Conservation (phyloP, 2,888 invertebrate genomes). For the Andrena fulva region DNA sequence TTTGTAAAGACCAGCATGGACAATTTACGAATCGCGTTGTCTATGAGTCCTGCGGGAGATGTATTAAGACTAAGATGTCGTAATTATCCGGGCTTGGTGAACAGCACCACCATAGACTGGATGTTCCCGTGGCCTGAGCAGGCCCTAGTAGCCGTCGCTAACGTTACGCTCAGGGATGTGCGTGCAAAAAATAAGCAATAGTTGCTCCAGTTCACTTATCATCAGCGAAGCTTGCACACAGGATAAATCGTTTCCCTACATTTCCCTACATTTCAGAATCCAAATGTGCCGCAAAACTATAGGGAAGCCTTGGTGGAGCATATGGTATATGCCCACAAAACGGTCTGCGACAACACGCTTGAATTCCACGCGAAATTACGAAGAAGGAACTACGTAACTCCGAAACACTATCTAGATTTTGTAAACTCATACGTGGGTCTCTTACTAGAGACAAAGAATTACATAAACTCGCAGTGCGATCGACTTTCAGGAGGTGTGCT, state of each 20-base stretch:
- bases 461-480: slow-evolving; percentile 84
- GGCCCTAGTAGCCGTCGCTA: slow-evolving; percentile 94
- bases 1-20: slow-evolving; percentile 92
- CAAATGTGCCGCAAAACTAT: slow-evolving; percentile 89
- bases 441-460: slow-evolving; percentile 89
- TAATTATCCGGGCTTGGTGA: slow-evolving; percentile 96
- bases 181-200: slow-evolving; percentile 77
- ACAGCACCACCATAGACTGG: slow-evolving; percentile 97
- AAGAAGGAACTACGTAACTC: slow-evolving; percentile 95
- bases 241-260: background rate
- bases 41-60: slow-evolving; percentile 96
- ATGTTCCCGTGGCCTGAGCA: slow-evolving; percentile 97
- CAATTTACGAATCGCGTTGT: slow-evolving; percentile 95
- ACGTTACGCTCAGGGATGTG: slow-evolving; percentile 92
- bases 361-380: slow-evolving; percentile 91
- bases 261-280: slow-evolving; percentile 85
- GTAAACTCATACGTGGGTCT: slow-evolving; percentile 92
- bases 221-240: background rate
- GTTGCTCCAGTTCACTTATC: background rate
- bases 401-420: slow-evolving; percentile 96
- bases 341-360: slow-evolving; percentile 89
- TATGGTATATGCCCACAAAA: slow-evolving; percentile 94
- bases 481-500: slow-evolving; percentile 77
- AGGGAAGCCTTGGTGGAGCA: slow-evolving; percentile 92
- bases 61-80: slow-evolving; percentile 93